phyloP scores from a whole-genome alignment of 23 tunicate genomes.

The Diplosoma virens region DNA sequence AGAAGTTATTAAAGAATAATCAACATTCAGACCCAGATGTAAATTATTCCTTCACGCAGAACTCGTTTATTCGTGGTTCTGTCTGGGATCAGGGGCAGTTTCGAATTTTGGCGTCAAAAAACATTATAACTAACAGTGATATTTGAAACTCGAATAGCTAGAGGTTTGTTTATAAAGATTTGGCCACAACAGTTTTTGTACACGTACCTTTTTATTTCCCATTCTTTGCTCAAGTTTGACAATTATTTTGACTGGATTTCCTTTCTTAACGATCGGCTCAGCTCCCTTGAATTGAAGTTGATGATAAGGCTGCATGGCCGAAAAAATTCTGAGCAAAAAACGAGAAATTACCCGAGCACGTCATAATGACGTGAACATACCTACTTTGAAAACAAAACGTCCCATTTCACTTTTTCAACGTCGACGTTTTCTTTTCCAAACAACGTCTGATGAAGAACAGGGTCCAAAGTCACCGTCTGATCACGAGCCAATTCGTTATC shows the following conservation, averaged over 20 bases:
- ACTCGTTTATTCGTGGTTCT: too few relatives aligned
- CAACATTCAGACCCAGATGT: too few relatives aligned
- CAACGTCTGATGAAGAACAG: conserved; percentile 62
- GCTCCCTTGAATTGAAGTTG: conserved; percentile 65
- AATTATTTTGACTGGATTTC: conserved; percentile 50
- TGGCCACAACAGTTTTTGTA: too few relatives aligned
- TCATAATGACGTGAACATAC: background rate
- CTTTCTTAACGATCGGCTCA: conserved; percentile 66
- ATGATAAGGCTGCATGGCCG: conserved; percentile 62
- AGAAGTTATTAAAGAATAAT: too few relatives aligned
- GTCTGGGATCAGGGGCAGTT: too few relatives aligned
- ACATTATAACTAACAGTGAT: too few relatives aligned
- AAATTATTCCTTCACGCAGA: too few relatives aligned
- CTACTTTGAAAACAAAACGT: background rate
- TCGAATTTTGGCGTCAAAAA: too few relatives aligned
- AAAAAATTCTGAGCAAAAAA: conserved; percentile 39
- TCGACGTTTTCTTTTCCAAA: conserved; percentile 48
- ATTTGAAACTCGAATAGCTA: too few relatives aligned
- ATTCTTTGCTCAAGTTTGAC: conserved; percentile 46
- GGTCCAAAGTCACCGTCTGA: conserved; percentile 74
- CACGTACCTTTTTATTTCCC: conserved; percentile 76
- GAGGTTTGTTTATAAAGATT: too few relatives aligned
- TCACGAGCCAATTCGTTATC: conserved; percentile 43
- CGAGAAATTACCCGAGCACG: too few relatives aligned
- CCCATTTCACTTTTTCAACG: conserved; percentile 52